Evolutionary conservation across 1,140 invertebrate genomes (phyloP).

Genomic region (Cherax destructor): DNA sequence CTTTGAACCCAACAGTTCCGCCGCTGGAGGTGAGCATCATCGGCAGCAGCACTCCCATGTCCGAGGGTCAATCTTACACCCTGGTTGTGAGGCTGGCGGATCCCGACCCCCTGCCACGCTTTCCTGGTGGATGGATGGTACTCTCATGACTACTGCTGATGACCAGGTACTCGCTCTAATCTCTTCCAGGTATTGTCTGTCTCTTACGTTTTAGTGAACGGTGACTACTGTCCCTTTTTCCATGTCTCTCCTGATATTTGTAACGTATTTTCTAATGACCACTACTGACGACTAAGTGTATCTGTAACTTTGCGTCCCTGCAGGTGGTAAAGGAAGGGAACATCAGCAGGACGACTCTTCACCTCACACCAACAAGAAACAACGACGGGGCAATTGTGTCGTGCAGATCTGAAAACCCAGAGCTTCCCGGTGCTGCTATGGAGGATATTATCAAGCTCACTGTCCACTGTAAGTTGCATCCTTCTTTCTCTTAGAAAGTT

Average conservation of each 20-base stretch:
- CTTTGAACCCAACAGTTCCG: neutral
- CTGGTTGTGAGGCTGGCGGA: slow-evolving; percentile 43
- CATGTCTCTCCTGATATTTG: neutral
- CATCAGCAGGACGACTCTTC: slow-evolving; percentile 38
- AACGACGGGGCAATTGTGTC: slow-evolving; percentile 29
- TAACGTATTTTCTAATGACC: too few relatives aligned
- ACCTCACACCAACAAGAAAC: slow-evolving; percentile 24
- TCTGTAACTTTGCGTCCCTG: neutral
- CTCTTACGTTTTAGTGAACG: too few relatives aligned
- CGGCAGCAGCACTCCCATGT: neutral
- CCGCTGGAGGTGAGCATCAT: slow-evolving; percentile 46
- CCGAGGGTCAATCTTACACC: slow-evolving; percentile 26
- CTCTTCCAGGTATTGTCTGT: too few relatives aligned
- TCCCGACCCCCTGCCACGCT: slow-evolving; percentile 60
- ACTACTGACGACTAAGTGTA: too few relatives aligned
- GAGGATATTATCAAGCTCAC: slow-evolving; percentile 46
- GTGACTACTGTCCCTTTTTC: neutral
- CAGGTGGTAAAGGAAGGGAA: slow-evolving; percentile 47
- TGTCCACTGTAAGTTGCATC: slow-evolving; percentile 42
- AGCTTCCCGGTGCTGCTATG: slow-evolving; percentile 2
- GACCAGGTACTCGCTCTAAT: neutral
- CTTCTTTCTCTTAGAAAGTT: too few relatives aligned
- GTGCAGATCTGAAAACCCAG: slow-evolving; percentile 26
- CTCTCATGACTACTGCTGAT: slow-evolving; percentile 26
- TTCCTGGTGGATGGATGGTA: slow-evolving; percentile 69